These are phyloP conservation scores for Linnaemya vulpina DNA, from an alignment of 2,888 invertebrate species.

Conservation along the genomic window DNA sequence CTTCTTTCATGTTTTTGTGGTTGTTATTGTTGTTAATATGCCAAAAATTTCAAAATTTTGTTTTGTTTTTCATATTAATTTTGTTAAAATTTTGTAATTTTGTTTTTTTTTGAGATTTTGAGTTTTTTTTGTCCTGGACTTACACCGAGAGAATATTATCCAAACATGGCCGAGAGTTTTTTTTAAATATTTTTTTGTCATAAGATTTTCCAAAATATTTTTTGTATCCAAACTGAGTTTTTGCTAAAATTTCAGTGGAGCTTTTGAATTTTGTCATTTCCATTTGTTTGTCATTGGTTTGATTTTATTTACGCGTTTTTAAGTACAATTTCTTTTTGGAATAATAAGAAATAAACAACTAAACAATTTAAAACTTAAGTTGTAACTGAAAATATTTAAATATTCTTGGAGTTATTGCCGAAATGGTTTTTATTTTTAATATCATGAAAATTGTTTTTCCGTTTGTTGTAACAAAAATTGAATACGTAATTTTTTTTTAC, in stretches of 20 bases:
- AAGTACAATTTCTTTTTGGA: constrained; percentile 63
- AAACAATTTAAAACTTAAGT: constrained; percentile 54
- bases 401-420: constrained; percentile 71
- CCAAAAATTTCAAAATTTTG: constrained; percentile 79
- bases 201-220: constrained; percentile 53
- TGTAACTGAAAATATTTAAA: constrained; percentile 44
- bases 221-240: constrained; percentile 57
- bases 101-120: constrained; percentile 74
- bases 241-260: constrained; percentile 59
- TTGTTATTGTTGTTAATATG: constrained; percentile 70
- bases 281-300: constrained; percentile 52
- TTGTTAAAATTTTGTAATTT: constrained; percentile 79
- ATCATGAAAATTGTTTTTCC: constrained; percentile 58
- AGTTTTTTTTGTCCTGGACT: constrained; percentile 80
- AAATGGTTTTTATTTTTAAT: constrained; percentile 67
- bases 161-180: constrained; percentile 82
- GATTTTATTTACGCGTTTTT: constrained; percentile 71
- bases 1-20: constrained; percentile 68
- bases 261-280: constrained; percentile 75
- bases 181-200: constrained; percentile 73
- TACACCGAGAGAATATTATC: constrained; percentile 83
- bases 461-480: constrained; percentile 61
- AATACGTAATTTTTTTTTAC: constrained; percentile 65
- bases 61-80: constrained; percentile 73
- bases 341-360: constrained; percentile 52